Evolutionary conservation across 1,140 invertebrate genomes (phyloP).

Genomic region (Drosophila auraria): DNA sequence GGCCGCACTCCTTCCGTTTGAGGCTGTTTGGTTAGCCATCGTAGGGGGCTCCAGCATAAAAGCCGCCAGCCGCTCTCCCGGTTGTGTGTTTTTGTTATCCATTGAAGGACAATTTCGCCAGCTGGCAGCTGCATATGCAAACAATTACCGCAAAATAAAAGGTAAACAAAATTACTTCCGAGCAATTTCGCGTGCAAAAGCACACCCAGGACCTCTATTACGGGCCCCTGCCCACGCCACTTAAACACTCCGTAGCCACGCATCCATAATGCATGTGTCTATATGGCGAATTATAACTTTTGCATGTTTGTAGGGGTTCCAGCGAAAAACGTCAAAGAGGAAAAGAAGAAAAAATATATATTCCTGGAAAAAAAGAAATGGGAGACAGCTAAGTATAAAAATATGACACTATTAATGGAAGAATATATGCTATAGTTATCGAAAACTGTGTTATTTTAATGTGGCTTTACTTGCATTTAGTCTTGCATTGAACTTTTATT

Average conservation of each 20-base stretch:
- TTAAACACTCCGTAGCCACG: slow-evolving; percentile 9
- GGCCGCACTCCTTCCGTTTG: slow-evolving; percentile 31
- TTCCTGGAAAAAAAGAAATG: neutral
- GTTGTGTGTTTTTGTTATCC: slow-evolving; percentile 60
- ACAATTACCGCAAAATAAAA: slow-evolving; percentile 81
- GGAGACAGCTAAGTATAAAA: neutral
- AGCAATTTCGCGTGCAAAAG: slow-evolving; percentile 74
- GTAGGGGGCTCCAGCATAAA: neutral
- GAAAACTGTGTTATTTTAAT: too few species aligned
- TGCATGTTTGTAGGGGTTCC: slow-evolving; percentile 7
- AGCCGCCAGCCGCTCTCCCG: neutral
- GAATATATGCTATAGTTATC: too few species aligned
- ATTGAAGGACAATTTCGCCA: slow-evolving; percentile 70
- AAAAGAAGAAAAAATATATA: neutral
- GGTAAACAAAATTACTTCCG: slow-evolving; percentile 82
- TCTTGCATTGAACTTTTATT: too few species aligned
- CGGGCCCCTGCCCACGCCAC: neutral
- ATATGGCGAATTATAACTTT: slow-evolving; percentile 66
- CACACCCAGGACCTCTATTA: slow-evolving; percentile 30
- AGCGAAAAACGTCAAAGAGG: neutral
- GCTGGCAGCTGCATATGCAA: slow-evolving; percentile 78
- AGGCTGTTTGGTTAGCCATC: slow-evolving; percentile 57
- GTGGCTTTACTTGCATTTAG: neutral
- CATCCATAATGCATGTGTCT: slow-evolving; percentile 59
- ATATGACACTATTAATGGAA: neutral